Conservation (phyloP, 2,113 vertebrate genomes). For the Saccopteryx bilineata region DNA sequence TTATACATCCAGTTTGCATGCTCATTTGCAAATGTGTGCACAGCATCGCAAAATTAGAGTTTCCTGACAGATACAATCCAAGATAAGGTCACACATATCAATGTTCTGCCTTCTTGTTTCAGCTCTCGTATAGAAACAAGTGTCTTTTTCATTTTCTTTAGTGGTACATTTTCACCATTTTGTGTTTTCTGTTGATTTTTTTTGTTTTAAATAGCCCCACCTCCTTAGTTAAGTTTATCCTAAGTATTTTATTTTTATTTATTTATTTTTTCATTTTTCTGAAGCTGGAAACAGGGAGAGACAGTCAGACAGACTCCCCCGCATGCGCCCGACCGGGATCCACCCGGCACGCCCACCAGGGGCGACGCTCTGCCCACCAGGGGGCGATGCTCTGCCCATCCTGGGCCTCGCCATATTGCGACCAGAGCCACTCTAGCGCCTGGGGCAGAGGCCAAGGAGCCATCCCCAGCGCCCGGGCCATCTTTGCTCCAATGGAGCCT, state of each 20-base stretch:
- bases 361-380: too few relatives aligned
- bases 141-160: background rate
- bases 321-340: too few relatives aligned
- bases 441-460: too few relatives aligned
- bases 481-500: too few relatives aligned
- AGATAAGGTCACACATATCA: background rate
- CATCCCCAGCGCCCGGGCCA: too few relatives aligned
- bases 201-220: background rate
- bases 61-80: rapidly evolving
- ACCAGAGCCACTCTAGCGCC: too few relatives aligned
- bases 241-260: background rate
- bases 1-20: background rate
- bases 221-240: background rate
- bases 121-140: background rate
- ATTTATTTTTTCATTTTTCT: too few relatives aligned
- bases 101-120: background rate
- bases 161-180: background rate
- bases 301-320: too few relatives aligned
- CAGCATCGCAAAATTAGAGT: background rate
- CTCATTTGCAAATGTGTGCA: background rate
- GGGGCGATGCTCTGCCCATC: too few relatives aligned
- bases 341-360: too few relatives aligned
- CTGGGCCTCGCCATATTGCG: too few relatives aligned
- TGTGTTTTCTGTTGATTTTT: background rate
- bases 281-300: too few relatives aligned